Evolutionary conservation across 2,113 vertebrate species (phyloP), one percentile per base, ranked within the genome.

Genomic region (Amazona vittata): DNA sequence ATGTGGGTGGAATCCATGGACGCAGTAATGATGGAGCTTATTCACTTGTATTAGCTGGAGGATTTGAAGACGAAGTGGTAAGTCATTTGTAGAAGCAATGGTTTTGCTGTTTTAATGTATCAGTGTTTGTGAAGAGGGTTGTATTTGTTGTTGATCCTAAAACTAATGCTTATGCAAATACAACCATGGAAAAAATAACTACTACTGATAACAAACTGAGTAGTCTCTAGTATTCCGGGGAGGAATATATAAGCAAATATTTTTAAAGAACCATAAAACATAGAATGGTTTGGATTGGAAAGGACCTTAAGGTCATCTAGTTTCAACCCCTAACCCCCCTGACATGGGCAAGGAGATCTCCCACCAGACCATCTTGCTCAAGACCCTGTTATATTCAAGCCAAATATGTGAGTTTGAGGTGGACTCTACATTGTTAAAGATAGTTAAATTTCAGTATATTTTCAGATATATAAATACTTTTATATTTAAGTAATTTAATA

Each of bases 1-100:
- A 99, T 49, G 99, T 99, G 44, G 99, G 99, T 52, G 99, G 99
- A 69, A 99, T 99, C 96, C 99, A 99, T 62, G 99, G 99, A 59
- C 99, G 99, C 88, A 99, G 99, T 97, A 99, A 99, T 49, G 99
- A 99, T 62, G 99, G 99, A 53, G 98, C 99, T 83, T 99, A 99
- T 73, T 99, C 99, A 15, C 98, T 99, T 92, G 99, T 99, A 64
- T 95, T 99, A 92, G 99, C 99, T 62, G 99, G 99, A 55, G 99
- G 99, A 97, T 99, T 99, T 97, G 99, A 99, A 90, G 99, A 99
- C 94, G 99, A 99, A 99, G 99, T 99, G 98, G 99, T 99, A 98
- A 96, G 99, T 99, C 60, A 71, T 78, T 80, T 79, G 37, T 83
- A 15, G 25, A 16, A 90, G 75, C 37, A 76, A 37, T 0, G 1